Percentiles rank a stretch among this genome's conserved stretches.
Conservation (phyloP, 2,113 vertebrate species). For the Larimichthys polyactis region DNA sequence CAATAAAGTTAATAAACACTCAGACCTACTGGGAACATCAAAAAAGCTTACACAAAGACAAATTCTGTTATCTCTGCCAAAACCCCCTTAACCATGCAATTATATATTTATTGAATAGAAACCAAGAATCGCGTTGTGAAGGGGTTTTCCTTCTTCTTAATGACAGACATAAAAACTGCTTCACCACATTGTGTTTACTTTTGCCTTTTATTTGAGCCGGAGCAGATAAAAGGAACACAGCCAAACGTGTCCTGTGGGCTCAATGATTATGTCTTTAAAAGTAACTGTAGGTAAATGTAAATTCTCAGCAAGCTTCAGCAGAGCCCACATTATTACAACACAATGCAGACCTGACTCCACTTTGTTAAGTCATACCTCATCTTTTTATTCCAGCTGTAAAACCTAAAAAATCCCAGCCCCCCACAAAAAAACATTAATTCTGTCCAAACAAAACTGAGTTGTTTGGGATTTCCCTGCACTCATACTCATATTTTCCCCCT, state of each 20-base stretch:
- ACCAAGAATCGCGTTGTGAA: neutral
- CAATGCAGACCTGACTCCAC: constrained; percentile 1
- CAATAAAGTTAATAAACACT: neutral
- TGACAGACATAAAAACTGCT: neutral
- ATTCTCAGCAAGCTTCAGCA: constrained; percentile 26
- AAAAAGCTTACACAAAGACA: neutral
- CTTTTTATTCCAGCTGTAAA: constrained; percentile 10
- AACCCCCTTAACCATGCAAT: neutral
- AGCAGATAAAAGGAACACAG: neutral
- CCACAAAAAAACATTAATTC: neutral
- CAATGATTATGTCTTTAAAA: constrained; percentile 11
- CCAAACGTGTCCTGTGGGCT: neutral
- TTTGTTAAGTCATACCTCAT: neutral
- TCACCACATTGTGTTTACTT: neutral
- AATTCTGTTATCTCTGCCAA: neutral
- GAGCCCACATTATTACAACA: neutral
- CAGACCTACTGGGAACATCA: neutral
- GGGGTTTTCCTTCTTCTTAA: constrained; percentile 12
- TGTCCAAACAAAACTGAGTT: constrained; percentile 19
- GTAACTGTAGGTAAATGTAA: constrained; percentile 12
- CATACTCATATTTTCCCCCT: neutral
- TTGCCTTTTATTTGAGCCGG: neutral
- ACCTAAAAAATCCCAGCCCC: neutral
- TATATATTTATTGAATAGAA: neutral
- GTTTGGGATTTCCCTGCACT: constrained; percentile 52